A percentile compares a stretch with the other conserved stretches of the same genome.
Conservation (phyloP, 2,888 invertebrate species). For the Synergus japonicus region DNA sequence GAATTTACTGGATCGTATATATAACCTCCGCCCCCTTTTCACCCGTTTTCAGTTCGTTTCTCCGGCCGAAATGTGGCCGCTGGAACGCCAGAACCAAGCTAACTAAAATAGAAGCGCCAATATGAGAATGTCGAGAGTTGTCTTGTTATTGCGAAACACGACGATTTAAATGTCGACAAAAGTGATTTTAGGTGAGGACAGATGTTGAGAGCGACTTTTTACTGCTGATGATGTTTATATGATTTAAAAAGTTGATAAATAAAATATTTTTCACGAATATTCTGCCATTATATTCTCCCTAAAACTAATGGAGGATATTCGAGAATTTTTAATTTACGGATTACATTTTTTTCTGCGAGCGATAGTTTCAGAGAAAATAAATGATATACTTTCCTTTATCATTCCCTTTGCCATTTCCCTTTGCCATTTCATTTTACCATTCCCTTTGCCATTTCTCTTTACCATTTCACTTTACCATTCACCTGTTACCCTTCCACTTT, state of each 20-base stretch:
- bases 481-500: too few species aligned
- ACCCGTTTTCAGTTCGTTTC: conserved; percentile 11
- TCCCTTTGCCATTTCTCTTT: too few species aligned
- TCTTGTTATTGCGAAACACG: conserved; percentile 30
- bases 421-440: too few species aligned
- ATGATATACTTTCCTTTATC: too few species aligned
- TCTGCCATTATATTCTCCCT: too few species aligned
- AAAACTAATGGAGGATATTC: too few species aligned
- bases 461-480: too few species aligned
- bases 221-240: neutral
- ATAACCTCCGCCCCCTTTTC: conserved; percentile 42
- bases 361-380: too few species aligned
- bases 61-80: neutral
- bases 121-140: conserved; percentile 2
- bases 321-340: too few species aligned
- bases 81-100: conserved; percentile 10
- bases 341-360: too few species aligned
- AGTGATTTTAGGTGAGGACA: conserved; percentile 20
- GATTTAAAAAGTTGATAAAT: neutral
- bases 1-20: conserved; percentile 67
- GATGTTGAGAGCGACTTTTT: conserved; percentile 5
- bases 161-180: conserved; percentile 36
- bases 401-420: too few species aligned
- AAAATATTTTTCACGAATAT: neutral
- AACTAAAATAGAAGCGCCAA: conserved; percentile 37